phyloP scores from a whole-genome alignment of 1,140 invertebrate species.

The Drosophila parabipectinata region DNA sequence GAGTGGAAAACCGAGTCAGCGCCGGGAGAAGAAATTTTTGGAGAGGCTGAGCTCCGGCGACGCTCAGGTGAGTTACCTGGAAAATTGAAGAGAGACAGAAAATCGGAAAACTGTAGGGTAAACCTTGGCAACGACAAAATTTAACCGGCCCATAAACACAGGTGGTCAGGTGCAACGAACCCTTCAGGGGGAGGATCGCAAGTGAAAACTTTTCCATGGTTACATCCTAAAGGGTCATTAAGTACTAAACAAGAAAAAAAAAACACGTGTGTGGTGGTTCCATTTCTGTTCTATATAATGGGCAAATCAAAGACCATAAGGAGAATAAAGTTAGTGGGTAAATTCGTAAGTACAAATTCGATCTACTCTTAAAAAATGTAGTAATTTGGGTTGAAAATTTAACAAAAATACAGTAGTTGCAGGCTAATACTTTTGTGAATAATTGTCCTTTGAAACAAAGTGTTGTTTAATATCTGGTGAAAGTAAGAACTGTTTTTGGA shows the following conservation, averaged over 20 bases:
- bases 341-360: constrained; percentile 1
- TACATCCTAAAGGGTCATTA: neutral
- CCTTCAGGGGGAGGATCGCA: constrained; percentile 6
- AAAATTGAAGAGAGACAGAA: constrained; percentile 6
- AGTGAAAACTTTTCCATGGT: constrained; percentile 3
- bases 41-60: constrained; percentile 52
- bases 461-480: neutral
- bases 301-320: neutral
- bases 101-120: constrained; percentile 20
- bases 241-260: neutral
- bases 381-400: neutral
- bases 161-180: constrained; percentile 30
- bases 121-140: constrained; percentile 32
- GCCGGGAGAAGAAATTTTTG: constrained; percentile 44
- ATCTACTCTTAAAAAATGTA: neutral
- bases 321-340: neutral
- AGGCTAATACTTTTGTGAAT: neutral
- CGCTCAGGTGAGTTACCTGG: constrained; percentile 51
- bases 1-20: constrained; percentile 48
- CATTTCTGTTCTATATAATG: neutral
- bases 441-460: neutral
- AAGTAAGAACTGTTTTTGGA: neutral
- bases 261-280: neutral
- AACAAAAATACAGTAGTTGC: neutral
- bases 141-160: constrained; percentile 10